Conservation (phyloP, 2,797 vertebrate genomes). For the Adelosebastes latens region DNA sequence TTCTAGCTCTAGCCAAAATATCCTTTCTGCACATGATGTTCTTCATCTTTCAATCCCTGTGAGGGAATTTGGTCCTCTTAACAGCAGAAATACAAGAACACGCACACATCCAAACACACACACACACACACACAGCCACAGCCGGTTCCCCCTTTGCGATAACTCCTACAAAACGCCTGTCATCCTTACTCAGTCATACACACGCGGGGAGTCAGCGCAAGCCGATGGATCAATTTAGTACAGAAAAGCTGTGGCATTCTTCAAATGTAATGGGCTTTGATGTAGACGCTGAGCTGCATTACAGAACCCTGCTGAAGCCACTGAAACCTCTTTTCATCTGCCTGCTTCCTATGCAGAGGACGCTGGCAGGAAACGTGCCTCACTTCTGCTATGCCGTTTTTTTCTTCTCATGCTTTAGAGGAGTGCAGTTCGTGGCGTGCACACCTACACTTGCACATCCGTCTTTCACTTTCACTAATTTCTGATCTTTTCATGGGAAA, state of each 20-base stretch:
- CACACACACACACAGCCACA: conserved; percentile 37
- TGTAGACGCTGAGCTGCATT: conserved; percentile 79
- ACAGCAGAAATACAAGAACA: conserved; percentile 26
- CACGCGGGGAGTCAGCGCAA: conserved; percentile 66
- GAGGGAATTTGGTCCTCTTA: conserved; percentile 37
- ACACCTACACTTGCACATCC: conserved; percentile 14
- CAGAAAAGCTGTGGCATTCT: conserved; percentile 75
- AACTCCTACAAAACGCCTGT: conserved; percentile 82
- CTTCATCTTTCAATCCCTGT: conserved; percentile 15
- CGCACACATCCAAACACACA: conserved; percentile 19
- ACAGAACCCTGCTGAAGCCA: conserved; percentile 62
- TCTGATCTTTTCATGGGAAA: conserved; percentile 1
- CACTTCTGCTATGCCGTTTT: conserved; percentile 27
- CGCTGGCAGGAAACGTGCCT: conserved; percentile 54
- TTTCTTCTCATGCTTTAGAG: conserved; percentile 12
- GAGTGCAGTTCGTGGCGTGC: not conserved
- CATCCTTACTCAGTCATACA: conserved; percentile 72
- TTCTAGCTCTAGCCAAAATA: conserved; percentile 3
- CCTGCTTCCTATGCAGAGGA: conserved; percentile 70
- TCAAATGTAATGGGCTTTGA: conserved; percentile 82
- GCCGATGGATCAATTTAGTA: conserved; percentile 78
- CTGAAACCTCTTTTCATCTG: conserved; percentile 74
- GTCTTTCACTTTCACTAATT: conserved; percentile 10
- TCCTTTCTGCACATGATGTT: not conserved
- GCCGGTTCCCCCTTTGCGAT: conserved; percentile 58